A percentile compares a stretch with the other conserved stretches of the same genome.
Evolutionary conservation across 2,797 vertebrate species (phyloP).

Genomic region (Schizothorax lantsangensis): DNA sequence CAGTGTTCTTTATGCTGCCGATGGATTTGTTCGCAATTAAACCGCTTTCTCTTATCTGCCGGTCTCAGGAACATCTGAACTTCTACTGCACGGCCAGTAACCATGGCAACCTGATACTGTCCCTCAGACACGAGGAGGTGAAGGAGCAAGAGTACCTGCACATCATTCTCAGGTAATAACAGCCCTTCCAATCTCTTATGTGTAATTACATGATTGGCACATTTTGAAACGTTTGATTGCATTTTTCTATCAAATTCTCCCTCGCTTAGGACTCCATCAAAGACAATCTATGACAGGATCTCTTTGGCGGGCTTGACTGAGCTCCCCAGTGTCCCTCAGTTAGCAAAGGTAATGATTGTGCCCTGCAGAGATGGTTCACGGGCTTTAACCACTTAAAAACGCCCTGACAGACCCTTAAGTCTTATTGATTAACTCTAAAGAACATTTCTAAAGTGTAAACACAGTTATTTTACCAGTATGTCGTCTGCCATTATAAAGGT

Average conservation of each 20-base stretch:
- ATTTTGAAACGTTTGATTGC: slow-evolving; percentile 41
- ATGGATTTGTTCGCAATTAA: slow-evolving; percentile 34
- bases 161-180: slow-evolving; percentile 83
- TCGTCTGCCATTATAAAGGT: not conserved
- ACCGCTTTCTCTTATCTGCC: slow-evolving; percentile 11
- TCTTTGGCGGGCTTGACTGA: slow-evolving; percentile 88
- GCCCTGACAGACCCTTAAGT: not conserved
- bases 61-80: slow-evolving; percentile 90
- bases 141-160: slow-evolving; percentile 88
- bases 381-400: not conserved
- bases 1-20: not conserved
- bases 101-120: slow-evolving; percentile 89
- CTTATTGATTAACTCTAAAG: not conserved
- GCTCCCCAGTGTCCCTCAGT: slow-evolving; percentile 91
- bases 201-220: slow-evolving; percentile 36
- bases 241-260: slow-evolving; percentile 42
- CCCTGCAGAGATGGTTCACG: not conserved
- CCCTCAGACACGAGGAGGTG: slow-evolving; percentile 88
- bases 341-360: slow-evolving; percentile 84
- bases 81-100: slow-evolving; percentile 86
- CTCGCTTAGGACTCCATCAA: slow-evolving; percentile 83
- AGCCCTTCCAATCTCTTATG: slow-evolving; percentile 19
- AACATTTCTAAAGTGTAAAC: not conserved
- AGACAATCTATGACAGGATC: slow-evolving; percentile 88
- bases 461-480: not conserved